Percentiles rank a stretch among this genome's conserved stretches.
Evolutionary conservation across 2,888 invertebrate species (phyloP).

Genomic region (Amiota mariae): DNA sequence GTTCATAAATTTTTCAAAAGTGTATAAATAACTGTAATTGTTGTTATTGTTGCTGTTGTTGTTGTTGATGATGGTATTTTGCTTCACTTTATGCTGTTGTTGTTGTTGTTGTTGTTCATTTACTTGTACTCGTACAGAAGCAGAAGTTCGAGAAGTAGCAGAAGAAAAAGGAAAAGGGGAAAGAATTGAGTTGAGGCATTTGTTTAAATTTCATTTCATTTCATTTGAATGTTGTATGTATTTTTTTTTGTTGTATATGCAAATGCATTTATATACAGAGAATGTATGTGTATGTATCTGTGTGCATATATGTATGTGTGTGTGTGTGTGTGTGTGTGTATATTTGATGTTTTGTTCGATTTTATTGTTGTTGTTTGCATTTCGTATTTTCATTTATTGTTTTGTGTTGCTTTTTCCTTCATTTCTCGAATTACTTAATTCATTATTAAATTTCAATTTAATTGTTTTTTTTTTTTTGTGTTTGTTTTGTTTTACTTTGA

Average conservation of each 20-base stretch:
- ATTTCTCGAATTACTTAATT: slow-evolving; percentile 11
- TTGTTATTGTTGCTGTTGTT: slow-evolving; percentile 19
- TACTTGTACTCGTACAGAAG: too few species aligned
- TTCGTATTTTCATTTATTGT: not conserved
- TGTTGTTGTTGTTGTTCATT: slow-evolving; percentile 27
- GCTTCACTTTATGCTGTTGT: too few species aligned
- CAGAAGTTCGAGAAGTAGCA: too few species aligned
- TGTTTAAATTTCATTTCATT: too few species aligned
- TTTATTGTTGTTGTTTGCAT: not conserved
- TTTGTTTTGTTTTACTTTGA: slow-evolving; percentile 31
- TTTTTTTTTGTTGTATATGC: too few species aligned
- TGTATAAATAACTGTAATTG: slow-evolving; percentile 39
- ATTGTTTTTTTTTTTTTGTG: slow-evolving; percentile 29
- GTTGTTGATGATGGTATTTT: slow-evolving; percentile 20
- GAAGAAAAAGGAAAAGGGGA: too few species aligned
- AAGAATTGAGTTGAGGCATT: too few species aligned
- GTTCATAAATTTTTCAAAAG: too few species aligned
- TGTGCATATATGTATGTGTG: slow-evolving; percentile 34
- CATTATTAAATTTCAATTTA: too few species aligned
- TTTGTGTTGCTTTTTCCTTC: not conserved
- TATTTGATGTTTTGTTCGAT: not conserved
- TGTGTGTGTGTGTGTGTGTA: not conserved
- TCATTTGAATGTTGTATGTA: too few species aligned
- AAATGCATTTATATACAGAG: too few species aligned
- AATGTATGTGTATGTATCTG: slow-evolving; percentile 31